Percentiles rank a stretch among this genome's conserved stretches.
Evolutionary conservation across 2,797 vertebrate species (phyloP).

Genomic region (Pygocentrus nattereri): DNA sequence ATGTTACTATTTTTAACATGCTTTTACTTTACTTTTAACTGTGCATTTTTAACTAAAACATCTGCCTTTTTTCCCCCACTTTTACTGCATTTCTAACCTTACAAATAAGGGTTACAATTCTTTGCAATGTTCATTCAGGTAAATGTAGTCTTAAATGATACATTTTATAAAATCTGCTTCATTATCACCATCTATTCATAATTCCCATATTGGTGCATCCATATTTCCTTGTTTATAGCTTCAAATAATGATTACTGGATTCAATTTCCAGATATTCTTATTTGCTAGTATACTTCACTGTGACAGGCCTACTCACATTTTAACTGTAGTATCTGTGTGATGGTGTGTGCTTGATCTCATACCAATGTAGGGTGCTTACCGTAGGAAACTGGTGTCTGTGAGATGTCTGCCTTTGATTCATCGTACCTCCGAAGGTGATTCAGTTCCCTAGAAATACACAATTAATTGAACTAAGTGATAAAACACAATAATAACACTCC

Average conservation of each 20-base stretch:
- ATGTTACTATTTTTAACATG: constrained; percentile 36
- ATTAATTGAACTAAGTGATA: constrained; percentile 26
- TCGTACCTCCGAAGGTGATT: constrained; percentile 68
- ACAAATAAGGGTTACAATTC: too few relatives aligned
- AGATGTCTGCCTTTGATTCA: constrained; percentile 65
- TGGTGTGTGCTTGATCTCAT: not conserved
- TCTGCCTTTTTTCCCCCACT: too few relatives aligned
- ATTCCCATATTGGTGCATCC: too few relatives aligned
- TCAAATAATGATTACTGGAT: too few relatives aligned
- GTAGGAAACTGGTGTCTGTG: constrained; percentile 61
- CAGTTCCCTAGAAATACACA: constrained; percentile 71
- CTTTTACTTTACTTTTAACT: constrained; percentile 22
- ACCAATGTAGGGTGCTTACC: constrained; percentile 67
- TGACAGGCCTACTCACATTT: not conserved
- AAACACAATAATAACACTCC: constrained; percentile 38
- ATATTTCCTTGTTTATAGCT: too few relatives aligned
- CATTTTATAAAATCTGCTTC: too few relatives aligned
- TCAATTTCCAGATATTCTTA: too few relatives aligned
- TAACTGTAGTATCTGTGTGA: not conserved
- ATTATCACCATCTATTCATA: too few relatives aligned
- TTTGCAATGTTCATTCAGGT: too few relatives aligned
- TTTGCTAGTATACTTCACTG: not conserved
- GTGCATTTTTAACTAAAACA: too few relatives aligned
- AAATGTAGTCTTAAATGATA: too few relatives aligned
- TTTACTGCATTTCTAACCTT: too few relatives aligned